Evolutionary conservation across 2,888 invertebrate genomes (phyloP).

Genomic region (Papilio demoleus): DNA sequence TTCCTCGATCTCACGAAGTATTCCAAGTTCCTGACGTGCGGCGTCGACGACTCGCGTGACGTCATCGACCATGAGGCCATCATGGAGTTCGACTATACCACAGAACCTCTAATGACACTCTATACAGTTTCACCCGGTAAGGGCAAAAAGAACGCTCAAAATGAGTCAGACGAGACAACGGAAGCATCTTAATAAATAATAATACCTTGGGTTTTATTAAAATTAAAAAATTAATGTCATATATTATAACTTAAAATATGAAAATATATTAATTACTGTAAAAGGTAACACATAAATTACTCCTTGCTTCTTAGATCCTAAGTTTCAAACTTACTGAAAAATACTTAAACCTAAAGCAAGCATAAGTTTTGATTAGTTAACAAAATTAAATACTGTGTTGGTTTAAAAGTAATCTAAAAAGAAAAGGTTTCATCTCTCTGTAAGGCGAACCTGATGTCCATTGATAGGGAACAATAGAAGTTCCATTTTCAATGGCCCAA

Average conservation of each 20-base stretch:
- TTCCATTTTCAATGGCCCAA: slow-evolving; percentile 70
- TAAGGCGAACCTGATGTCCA: slow-evolving; percentile 66
- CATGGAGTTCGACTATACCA: slow-evolving; percentile 54
- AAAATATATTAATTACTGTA: neutral
- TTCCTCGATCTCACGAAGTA: slow-evolving; percentile 64
- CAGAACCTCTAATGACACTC: slow-evolving; percentile 37
- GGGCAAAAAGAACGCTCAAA: neutral
- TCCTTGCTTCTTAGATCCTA: too few relatives aligned
- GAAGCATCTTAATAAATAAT: slow-evolving; percentile 3
- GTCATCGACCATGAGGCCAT: slow-evolving; percentile 59
- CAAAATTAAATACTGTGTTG: too few relatives aligned
- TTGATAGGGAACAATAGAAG: slow-evolving; percentile 68
- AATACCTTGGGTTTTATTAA: neutral
- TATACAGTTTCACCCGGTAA: slow-evolving; percentile 11
- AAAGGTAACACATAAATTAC: neutral
- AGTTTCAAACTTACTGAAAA: too few relatives aligned
- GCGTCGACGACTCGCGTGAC: slow-evolving; percentile 73
- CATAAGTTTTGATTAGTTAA: too few relatives aligned
- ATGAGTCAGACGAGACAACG: neutral
- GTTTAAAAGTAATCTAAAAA: neutral
- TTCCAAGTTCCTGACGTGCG: slow-evolving; percentile 72
- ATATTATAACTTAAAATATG: slow-evolving; percentile 4
- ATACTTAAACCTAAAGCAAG: too few relatives aligned
- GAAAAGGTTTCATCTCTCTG: slow-evolving; percentile 48
- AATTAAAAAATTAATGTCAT: neutral